Base-by-base conservation (phyloP, 92 coral and sea anemone species). In the Paragorgia papillata region DNA sequence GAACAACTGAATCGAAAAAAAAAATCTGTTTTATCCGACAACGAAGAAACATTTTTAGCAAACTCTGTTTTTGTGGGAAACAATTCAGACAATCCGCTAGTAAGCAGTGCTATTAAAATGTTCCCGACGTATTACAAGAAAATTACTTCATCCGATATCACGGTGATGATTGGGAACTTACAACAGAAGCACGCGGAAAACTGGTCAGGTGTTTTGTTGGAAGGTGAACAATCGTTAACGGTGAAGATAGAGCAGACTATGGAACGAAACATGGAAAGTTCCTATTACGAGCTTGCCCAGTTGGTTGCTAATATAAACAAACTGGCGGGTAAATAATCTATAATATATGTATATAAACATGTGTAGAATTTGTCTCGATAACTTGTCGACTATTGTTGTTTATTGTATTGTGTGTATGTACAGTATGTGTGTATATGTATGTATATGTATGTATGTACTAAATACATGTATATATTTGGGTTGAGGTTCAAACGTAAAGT, bases 271-370 rank as follows among this genome's bases (percentile, higher is more conserved):
- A 60, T 77, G 73, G 33, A 77, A 25, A 62, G 43, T 62, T 28
- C 46, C 29, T 75, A 77, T 32, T 77, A 37, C 46, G 74, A 62
- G 28, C 27, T 77, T 22, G 75, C 57, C 17, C 84, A 68, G 68
- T 39, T 69, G 48, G 68, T 46, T 24, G 49, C 62, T 13, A 55
- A 80, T 43, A 80, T 68, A 55, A 68, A 68, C 67, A 40, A 80
- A 20, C 30, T 67, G 57, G 35, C 75, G 15, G 75, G 75, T 21
- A 67, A 22, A 57, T 60, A 55, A 55, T 55, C 24, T 12, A 55
- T 55, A 19, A 55, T 19, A 55, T 19, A 12, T 55, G 19, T n/a
- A n/a, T n/a, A n/a, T n/a, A n/a, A n/a, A n/a, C n/a, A 27, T 27
- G 19, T 12, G 1, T 27, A 12, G n/a, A 19, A 9, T 55, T 19